Evolutionary conservation across 1,140 invertebrate genomes (phyloP), one percentile per base, ranked within the genome.

Genomic region (Zaprionus kolodkinae): DNA sequence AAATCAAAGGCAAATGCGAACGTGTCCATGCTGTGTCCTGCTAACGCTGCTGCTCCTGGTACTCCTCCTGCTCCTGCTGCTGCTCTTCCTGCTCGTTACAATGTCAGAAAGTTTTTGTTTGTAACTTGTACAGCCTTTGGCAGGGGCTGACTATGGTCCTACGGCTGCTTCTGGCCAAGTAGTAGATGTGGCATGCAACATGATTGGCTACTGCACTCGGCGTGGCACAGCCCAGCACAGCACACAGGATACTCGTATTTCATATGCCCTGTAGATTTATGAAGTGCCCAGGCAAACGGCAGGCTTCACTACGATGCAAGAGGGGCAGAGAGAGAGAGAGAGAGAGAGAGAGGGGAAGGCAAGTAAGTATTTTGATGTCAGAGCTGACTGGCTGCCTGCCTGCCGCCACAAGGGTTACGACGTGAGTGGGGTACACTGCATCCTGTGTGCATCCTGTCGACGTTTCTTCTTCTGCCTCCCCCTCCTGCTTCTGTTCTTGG

Each of bases 181-280:
- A 48, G 64, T n/a, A 48, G 12, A 9, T 4, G 43, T 57, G 57
- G 82, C 62, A 78, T 85, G 81, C 81, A 81, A 84, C 81, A 81
- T 86, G 79, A 82, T 86, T 86, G 83, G 83, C 72, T 73, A 60
- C 45, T 79, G 83, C 79, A 82, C 76, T 82, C 72, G 40, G 6
- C 27, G 27, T 2, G 27, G 27, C 27, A 30, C 27, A 30, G 25
- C 25, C 1, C 2, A 27, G 27, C 27, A 30, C 40, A 77, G 13
- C 38, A 52, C 80, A 79, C 79, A 83, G 83, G 83, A 88, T 86
- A 83, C 83, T 85, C 82, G 79, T 86, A 87, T 87, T 86, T 86
- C 83, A 87, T 86, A 79, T 87, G 83, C 79, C 83, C 76, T 87
- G 38, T 86, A 79, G 83, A 86, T 86, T 86, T 86, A 86, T 86